Conservation (phyloP, 2,797 vertebrate genomes). For the Helicolenus hilgendorfi region DNA sequence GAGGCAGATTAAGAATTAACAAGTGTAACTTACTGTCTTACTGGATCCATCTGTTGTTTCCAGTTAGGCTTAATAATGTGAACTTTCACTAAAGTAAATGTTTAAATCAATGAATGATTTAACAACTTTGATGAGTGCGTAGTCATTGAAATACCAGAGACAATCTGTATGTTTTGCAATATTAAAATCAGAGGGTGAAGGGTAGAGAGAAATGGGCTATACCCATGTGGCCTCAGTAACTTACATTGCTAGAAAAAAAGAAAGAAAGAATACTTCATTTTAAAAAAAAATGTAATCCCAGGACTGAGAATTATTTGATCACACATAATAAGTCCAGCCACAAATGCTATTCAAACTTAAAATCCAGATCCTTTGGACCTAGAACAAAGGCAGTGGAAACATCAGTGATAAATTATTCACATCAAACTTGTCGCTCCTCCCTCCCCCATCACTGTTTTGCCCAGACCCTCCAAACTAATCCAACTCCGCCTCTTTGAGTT, state of each 20-base stretch:
- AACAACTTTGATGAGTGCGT: conserved; percentile 65
- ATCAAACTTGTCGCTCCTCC: conserved; percentile 79
- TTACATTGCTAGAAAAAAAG: conserved; percentile 70
- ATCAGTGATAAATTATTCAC: conserved; percentile 90
- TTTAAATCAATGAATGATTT: conserved; percentile 83
- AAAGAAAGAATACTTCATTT: conserved; percentile 62
- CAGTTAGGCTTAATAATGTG: conserved; percentile 67
- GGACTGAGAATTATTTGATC: conserved; percentile 88
- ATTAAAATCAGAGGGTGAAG: conserved; percentile 79
- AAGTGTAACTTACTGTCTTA: conserved; percentile 33
- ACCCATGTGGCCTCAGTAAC: conserved; percentile 79
- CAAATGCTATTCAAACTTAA: conserved; percentile 88
- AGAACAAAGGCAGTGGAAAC: conserved; percentile 88
- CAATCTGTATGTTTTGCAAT: conserved; percentile 78
- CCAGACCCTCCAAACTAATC: conserved; percentile 75
- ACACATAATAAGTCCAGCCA: conserved; percentile 87
- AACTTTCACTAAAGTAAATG: conserved; percentile 83
- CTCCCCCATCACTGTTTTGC: conserved; percentile 73
- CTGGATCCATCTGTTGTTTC: conserved; percentile 74
- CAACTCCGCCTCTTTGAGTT: conserved; percentile 64
- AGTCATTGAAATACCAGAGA: conserved; percentile 72
- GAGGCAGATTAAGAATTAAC: conserved; percentile 50
- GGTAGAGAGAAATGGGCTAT: conserved; percentile 58
- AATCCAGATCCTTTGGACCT: conserved; percentile 83
- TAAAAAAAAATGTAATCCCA: conserved; percentile 77